Conservation (phyloP, 1,140 invertebrate genomes). For the Elymnias hypermnestra region DNA sequence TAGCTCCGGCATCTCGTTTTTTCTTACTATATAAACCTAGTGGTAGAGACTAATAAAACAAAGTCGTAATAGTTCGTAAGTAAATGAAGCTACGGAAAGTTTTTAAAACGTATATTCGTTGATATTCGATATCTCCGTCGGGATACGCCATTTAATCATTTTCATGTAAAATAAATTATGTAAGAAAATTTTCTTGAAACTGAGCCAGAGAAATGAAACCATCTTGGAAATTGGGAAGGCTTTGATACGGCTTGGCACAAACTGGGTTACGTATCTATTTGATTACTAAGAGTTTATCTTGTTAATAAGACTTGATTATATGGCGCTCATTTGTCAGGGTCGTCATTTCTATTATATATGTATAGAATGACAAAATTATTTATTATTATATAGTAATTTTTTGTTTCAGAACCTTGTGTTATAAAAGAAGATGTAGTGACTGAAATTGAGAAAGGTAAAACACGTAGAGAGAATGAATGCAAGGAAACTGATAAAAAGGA, state of each 20-base stretch:
- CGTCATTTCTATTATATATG: not conserved
- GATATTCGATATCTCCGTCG: not conserved
- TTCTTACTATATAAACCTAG: too few species aligned
- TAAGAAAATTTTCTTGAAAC: constrained; percentile 6
- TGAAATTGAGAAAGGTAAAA: too few species aligned
- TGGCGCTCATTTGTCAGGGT: not conserved
- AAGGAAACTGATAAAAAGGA: too few species aligned
- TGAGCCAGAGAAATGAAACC: constrained; percentile 3
- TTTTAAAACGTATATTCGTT: not conserved
- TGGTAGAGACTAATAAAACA: too few species aligned
- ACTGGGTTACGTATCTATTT: constrained; percentile 2
- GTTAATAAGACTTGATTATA: constrained; percentile 2
- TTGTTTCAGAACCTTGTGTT: too few species aligned
- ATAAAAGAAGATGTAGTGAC: too few species aligned
- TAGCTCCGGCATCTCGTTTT: too few species aligned
- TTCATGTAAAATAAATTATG: constrained; percentile 7
- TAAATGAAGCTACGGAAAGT: too few species aligned
- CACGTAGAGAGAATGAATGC: too few species aligned
- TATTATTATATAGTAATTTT: too few species aligned
- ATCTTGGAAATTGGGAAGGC: constrained; percentile 5
- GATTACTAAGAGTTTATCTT: not conserved
- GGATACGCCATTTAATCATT: constrained; percentile 7
- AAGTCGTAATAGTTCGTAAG: too few species aligned
- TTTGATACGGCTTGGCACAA: constrained; percentile 1
- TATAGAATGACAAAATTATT: too few species aligned